Base-by-base conservation (phyloP, 1,140 invertebrate species). In the Agrilus planipennis region DNA sequence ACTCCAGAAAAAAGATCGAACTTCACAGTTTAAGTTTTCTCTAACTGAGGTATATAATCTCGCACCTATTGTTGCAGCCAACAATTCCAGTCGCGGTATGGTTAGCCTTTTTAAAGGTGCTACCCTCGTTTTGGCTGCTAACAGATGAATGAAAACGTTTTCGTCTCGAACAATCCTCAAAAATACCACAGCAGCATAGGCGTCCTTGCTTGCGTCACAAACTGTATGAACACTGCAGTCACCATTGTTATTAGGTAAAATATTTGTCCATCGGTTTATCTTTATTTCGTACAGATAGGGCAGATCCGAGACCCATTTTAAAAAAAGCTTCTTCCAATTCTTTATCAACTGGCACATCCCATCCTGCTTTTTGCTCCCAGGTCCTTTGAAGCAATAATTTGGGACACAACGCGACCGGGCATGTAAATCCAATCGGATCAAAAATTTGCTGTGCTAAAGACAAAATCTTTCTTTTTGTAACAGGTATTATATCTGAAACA, bases 11-110 rank as follows among this genome's bases (percentile, higher is more conserved):
- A 32, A 14, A 6, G 4, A 21, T 4, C n/a, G 4, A 3, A 23
- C 4, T 14, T 36, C 22, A 23, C 3, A 9, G 12, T 21, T 14
- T 2, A 36, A 11, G 11, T 20, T 4, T 23, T 20, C 34, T 15
- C 3, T 3, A 21, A 36, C 19, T n/a, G 4, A 11, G 9, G 3
- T 2, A 25, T 6, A 17, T 1, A 36, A 17, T 16, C 30, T 15
- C 7, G 14, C 25, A n/a, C 21, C 34, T 12, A 43, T 22, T 4
- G 18, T 19, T 6, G 41, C 41, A 2, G 9, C 36, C 19, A 43
- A 17, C 6, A 54, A 25, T 28, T 51, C 46, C 2, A 55, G 29
- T 10, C 47, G 39, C n/a, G 47, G 47, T 1, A 54, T 50, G 1
- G 52, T 44, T 11, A 43, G 21, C 14, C 41, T 11, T 34, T 51